Base-by-base conservation (phyloP, 1,140 invertebrate species). In the Rhopalosiphum maidis region DNA sequence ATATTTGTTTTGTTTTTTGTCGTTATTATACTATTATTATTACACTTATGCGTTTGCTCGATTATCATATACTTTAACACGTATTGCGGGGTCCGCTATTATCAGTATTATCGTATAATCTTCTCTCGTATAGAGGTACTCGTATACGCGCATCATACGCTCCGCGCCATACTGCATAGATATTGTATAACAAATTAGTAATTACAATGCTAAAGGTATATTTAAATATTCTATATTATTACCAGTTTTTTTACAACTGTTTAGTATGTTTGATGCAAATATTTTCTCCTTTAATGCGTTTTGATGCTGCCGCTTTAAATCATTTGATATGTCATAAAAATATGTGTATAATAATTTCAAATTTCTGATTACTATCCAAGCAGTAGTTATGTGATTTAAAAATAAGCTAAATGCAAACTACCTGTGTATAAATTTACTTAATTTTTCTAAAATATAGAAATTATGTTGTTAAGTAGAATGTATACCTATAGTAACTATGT, bases 1-100 rank as follows among this genome's bases (percentile, higher is more conserved):
- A 77, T 18, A 35, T 68, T 68, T 68, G 60, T 77, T 77, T 77
- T 77, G 60, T 77, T 77, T 68, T 68, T 77, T 77, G n/a, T 77
- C 60, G 60, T 77, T 77, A 77, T 68, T n/a, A 68, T 68, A 68
- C 11, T n/a, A 11, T 30, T 68, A 68, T 68, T 68, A 68, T 68
- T 68, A 68, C 11, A 30, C 3, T 60, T 60, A 30, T 15, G 55
- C 11, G 30, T 15, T 68, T n/a, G 3, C 60, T n/a, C 30, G 60
- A 30, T 68, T 18, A 30, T 30, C 30, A 18, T n/a, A 68, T n/a
- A n/a, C 60, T 68, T 30, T n/a, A 60, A 68, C 60, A n/a, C 60
- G 30, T 68, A 68, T 68, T 30, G 30, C 5, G 30, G 30, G 30
- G 60, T n/a, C 30, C 9, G 30, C 55, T 60, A 68, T 68, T 60